These are phyloP conservation scores for Eledona agricola DNA, from an alignment of 2,888 invertebrate species.

Conservation along the genomic window DNA sequence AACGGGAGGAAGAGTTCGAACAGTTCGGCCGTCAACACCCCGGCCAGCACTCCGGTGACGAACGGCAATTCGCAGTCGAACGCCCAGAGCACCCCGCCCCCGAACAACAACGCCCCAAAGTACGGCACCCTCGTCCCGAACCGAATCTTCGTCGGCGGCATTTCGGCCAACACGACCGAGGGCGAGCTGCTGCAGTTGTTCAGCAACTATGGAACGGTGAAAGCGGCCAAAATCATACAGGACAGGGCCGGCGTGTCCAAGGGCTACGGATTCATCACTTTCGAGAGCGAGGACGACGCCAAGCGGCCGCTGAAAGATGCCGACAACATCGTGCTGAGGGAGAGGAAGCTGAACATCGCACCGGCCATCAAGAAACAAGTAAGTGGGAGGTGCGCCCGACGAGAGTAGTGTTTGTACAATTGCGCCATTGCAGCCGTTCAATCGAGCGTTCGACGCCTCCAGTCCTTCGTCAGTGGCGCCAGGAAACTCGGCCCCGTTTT, in stretches of 20 bases:
- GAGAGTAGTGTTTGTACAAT: neutral
- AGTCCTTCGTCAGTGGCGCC: conserved; percentile 65
- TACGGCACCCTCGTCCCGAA: conserved; percentile 89
- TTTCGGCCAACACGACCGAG: conserved; percentile 92
- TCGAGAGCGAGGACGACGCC: conserved; percentile 88
- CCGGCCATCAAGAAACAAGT: conserved; percentile 85
- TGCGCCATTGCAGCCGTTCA: conserved; percentile 59
- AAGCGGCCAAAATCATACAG: conserved; percentile 93
- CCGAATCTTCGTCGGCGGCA: conserved; percentile 95
- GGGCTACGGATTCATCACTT: conserved; percentile 87
- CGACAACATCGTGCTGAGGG: conserved; percentile 79
- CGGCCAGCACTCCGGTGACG: conserved; percentile 59
- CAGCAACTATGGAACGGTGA: conserved; percentile 88
- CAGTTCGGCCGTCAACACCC: conserved; percentile 58
- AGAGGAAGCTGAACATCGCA: conserved; percentile 85
- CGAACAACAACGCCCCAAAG: conserved; percentile 64
- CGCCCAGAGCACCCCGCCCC: conserved; percentile 57
- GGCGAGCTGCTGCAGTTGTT: conserved; percentile 91
- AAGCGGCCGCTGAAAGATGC: conserved; percentile 77
- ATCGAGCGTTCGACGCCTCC: conserved; percentile 65
- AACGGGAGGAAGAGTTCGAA: conserved; percentile 57
- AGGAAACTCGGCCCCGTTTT: conserved; percentile 59
- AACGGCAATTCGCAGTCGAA: conserved; percentile 53
- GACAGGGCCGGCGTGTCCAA: conserved; percentile 95
- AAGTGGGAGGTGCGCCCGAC: neutral